Base-by-base conservation (phyloP, 2,113 vertebrate genomes). In the Poeciliopsis turrubarensis region DNA sequence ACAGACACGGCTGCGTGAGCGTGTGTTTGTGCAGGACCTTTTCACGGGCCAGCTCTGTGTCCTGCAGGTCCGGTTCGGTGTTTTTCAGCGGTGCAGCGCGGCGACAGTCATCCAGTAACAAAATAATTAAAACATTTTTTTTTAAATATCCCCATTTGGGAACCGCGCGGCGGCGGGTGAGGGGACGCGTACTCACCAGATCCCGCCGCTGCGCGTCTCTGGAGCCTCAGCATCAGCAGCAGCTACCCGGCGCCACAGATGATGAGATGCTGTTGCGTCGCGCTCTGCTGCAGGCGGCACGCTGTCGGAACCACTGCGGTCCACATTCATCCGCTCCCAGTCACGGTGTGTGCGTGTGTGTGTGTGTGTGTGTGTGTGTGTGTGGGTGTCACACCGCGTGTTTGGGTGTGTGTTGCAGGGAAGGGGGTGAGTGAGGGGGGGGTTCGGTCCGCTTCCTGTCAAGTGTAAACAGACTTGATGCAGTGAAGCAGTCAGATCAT, bases 221-320 rank as follows among this genome's bases (percentile, higher is more conserved):
- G 51, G 51, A 57, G 51, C 51, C 51, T 57, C 51, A n/a, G 51
- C 51, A 25, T 64, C 29, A 57, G 76, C 77, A 17, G 78, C 80
- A 14, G 80, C 74, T 76, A 26, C 34, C 13, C 75, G 68, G 62
- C 64, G 70, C 44, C 67, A 39, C 11, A 60, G 68, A 74, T n/a
- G 82, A 77, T 70, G 75, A 80, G 88, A 86, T 75, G 81, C 79
- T 82, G 87, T 72, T 85, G 84, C 81, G 72, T 76, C 79, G 70
- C 51, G 68, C 71, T 79, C 60, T 87, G 86, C 86, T 82, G 89
- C 89, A 89, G 83, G 73, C 72, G 54, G 37, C 75, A 27, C 73
- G 70, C 78, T 61, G 71, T 14, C 26, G 30, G 76, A 66, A 83
- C 68, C 89, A 84, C 91, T 92, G 92, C 91, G 88, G 91, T 90